Percentiles rank a stretch among this genome's conserved stretches.
Conservation (phyloP, 92 coral and sea anemone species). For the Siderastrea siderea region DNA sequence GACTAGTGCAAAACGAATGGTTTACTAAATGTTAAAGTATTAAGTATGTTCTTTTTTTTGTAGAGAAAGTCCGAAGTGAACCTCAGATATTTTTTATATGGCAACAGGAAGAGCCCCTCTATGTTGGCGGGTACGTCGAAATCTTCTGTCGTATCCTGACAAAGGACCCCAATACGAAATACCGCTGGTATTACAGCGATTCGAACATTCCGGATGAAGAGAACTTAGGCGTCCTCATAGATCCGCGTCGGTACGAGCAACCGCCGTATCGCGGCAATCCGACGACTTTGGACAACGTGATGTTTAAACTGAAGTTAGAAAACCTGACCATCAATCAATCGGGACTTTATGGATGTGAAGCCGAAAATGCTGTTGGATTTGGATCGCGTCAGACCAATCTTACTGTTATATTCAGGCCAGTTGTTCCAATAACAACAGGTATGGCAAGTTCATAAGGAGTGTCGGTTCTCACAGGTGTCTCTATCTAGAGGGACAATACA, state of each 20-base stretch:
- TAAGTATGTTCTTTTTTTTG: not conserved
- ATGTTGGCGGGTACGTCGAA: constrained; percentile 1
- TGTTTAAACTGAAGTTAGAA: constrained; percentile 20
- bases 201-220: not conserved
- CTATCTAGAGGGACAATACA: too few species aligned
- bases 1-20: not conserved
- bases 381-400: constrained; percentile 11
- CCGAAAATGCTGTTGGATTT: constrained; percentile 53
- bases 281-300: not conserved
- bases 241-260: not conserved
- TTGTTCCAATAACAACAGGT: constrained; percentile 5
- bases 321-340: constrained; percentile 55
- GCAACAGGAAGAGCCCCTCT: not conserved
- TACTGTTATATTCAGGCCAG: constrained; percentile 14
- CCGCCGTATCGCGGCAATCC: not conserved
- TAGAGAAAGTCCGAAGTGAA: constrained; percentile 20
- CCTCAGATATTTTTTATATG: not conserved
- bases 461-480: too few species aligned
- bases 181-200: constrained; percentile 22
- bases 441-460: not conserved
- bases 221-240: constrained; percentile 3
- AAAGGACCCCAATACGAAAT: constrained; percentile 1
- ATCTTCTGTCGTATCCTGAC: not conserved
- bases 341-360: constrained; percentile 77
- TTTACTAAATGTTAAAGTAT: not conserved